Conservation (phyloP, 2,797 vertebrate species). For the Coreius guichenoti region DNA sequence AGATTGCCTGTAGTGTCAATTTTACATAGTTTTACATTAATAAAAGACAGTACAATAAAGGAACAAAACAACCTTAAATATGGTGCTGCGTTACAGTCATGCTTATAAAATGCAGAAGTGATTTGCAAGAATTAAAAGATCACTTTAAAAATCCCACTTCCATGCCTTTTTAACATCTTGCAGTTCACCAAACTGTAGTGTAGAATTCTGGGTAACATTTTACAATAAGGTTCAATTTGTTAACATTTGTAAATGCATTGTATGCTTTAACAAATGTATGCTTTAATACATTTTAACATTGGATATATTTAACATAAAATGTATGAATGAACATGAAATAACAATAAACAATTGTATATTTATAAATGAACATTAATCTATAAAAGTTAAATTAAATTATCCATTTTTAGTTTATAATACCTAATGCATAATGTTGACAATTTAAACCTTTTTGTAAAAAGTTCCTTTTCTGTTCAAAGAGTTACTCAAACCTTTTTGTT, state of each 20-base stretch:
- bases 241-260: neutral
- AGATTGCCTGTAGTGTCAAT: too few species aligned
- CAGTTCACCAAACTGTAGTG: conserved; percentile 35
- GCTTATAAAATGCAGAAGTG: neutral
- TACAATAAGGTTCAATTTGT: neutral
- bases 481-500: conserved; percentile 61
- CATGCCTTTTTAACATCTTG: conserved; percentile 31
- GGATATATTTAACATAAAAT: neutral
- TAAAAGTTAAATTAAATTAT: neutral
- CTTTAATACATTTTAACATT: neutral
- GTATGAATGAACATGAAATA: neutral
- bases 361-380: neutral
- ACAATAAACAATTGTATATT: too few species aligned
- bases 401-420: neutral
- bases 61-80: neutral
- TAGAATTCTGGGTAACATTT: conserved; percentile 27
- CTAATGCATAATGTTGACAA: neutral
- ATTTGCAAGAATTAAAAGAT: conserved; percentile 23
- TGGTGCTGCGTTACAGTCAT: neutral
- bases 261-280: too few species aligned
- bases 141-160: conserved; percentile 15
- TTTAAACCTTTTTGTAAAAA: neutral
- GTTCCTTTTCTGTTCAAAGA: conserved; percentile 57
- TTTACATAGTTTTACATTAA: neutral
- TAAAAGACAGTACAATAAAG: neutral